These are phyloP conservation scores for Rhingia rostrata DNA, from an alignment of 2,888 invertebrate species.

Conservation along the genomic window DNA sequence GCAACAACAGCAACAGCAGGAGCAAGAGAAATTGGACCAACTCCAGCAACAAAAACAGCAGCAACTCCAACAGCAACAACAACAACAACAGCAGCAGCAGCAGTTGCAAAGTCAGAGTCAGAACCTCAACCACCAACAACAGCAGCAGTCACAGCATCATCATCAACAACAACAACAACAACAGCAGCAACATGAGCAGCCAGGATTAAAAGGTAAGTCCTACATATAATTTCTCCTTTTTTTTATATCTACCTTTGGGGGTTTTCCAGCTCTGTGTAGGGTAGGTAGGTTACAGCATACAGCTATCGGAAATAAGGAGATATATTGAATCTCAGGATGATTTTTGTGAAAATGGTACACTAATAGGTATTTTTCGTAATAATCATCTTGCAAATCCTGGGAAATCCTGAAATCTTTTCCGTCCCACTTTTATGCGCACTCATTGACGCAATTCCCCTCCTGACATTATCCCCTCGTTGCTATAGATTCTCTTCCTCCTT, in stretches of 20 bases:
- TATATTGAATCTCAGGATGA: neutral
- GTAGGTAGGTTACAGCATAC: slow-evolving; percentile 4
- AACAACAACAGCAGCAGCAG: slow-evolving; percentile 47
- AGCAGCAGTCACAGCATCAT: slow-evolving; percentile 33
- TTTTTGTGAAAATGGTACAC: neutral
- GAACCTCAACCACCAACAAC: slow-evolving; percentile 63
- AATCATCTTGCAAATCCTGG: neutral
- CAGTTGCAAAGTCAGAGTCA: slow-evolving; percentile 76
- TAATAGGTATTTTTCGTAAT: neutral
- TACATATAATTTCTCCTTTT: slow-evolving; percentile 49
- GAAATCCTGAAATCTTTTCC: slow-evolving; percentile 54
- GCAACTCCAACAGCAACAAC: slow-evolving; percentile 42
- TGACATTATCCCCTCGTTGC: slow-evolving; percentile 56
- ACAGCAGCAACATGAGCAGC: slow-evolving; percentile 66
- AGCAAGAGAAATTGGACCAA: slow-evolving; percentile 77
- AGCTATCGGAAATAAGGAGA: slow-evolving; percentile 19
- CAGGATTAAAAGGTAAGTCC: slow-evolving; percentile 74
- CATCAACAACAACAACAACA: slow-evolving; percentile 40
- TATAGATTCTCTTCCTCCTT: slow-evolving; percentile 56
- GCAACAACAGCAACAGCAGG: slow-evolving; percentile 64
- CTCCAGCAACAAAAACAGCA: slow-evolving; percentile 40
- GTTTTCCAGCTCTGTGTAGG: neutral
- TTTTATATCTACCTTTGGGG: slow-evolving; percentile 3
- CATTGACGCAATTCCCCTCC: slow-evolving; percentile 65
- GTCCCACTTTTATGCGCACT: slow-evolving; percentile 41